A percentile compares a stretch with the other conserved stretches of the same genome.
Evolutionary conservation across 2,888 invertebrate species (phyloP).

Genomic region (Meiosimyza decipiens): DNA sequence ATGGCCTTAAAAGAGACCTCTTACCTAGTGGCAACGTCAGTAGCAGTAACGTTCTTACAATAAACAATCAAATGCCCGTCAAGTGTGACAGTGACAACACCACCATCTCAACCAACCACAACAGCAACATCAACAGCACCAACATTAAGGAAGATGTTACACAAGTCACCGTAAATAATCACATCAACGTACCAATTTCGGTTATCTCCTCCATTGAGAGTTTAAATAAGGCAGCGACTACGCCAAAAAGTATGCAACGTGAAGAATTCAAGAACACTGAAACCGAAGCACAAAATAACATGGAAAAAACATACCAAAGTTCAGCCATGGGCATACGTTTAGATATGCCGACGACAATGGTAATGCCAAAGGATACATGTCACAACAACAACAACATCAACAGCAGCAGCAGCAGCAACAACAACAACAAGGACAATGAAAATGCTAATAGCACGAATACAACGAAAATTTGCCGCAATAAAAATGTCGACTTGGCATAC

Average conservation of each 20-base stretch:
- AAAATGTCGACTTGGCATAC: constrained; percentile 67
- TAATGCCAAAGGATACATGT: constrained; percentile 12
- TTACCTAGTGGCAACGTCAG: constrained; percentile 14
- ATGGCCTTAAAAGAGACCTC: constrained; percentile 38
- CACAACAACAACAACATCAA: constrained; percentile 46
- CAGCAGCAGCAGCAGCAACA: constrained; percentile 54
- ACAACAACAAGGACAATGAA: constrained; percentile 28
- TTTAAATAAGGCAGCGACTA: background rate
- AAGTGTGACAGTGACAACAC: constrained; percentile 57
- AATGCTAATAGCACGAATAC: constrained; percentile 26
- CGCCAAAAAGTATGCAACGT: constrained; percentile 15
- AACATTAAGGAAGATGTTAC: constrained; percentile 25
- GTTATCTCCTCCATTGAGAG: constrained; percentile 29
- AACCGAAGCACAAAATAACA: background rate
- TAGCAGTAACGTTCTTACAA: constrained; percentile 58
- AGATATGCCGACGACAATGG: constrained; percentile 39
- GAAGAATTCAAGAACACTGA: background rate
- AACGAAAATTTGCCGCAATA: constrained; percentile 65
- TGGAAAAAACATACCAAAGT: constrained; percentile 51
- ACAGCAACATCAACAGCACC: constrained; percentile 33
- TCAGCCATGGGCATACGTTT: constrained; percentile 62
- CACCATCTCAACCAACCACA: constrained; percentile 27
- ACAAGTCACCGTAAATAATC: constrained; percentile 66
- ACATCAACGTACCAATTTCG: constrained; percentile 59
- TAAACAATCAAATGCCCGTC: constrained; percentile 66